Base-by-base conservation (phyloP, 2,888 invertebrate genomes). In the Plagiodera versicolora region DNA sequence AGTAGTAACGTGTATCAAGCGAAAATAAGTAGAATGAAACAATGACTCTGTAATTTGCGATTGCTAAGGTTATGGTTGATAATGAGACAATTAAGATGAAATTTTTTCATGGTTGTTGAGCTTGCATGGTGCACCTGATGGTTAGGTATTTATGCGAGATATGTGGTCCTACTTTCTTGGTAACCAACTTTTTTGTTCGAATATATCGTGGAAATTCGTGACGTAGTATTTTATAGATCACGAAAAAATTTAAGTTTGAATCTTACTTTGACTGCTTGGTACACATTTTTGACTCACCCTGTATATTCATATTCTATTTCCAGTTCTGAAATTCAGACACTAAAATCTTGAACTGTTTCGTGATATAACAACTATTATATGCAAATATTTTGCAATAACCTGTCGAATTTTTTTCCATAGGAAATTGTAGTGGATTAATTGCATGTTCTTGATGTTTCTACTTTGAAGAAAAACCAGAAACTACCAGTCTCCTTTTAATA, bases 21-120 rank as follows among this genome's bases (percentile, higher is more conserved):
- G 56, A 61, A 58, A 61, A 58, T 61, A 58, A 61, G 55, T 61
- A 61, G 61, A 61, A 61, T 61, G 61, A 58, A 54, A 61, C 61
- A 28, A 32, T 49, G 51, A 53, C 55, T 55, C 51, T 30, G 45
- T 57, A 53, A 50, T 61, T 58, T 58, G 16, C 58, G 55, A 57
- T 16, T 28, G 51, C n/a, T 55, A 20, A 19, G 55, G 61, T 51
- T 58, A 55, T 45, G 61, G 51, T 51, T 55, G 60, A 63, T 63
- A 57, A 58, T 49, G 46, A 63, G 57, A 60, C 63, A 60, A 63
- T 63, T 63, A 63, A 53, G 58, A n/a, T 24, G 24, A 24, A 6
- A 56, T 63, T 58, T 61, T 56, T 49, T 55, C 49, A 55, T 44
- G 53, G 44, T 28, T 53, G 53, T 53, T 44, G 10, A 53, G n/a